Evolutionary conservation across 2,113 vertebrate species (phyloP).

Genomic region (Silurus glanis): DNA sequence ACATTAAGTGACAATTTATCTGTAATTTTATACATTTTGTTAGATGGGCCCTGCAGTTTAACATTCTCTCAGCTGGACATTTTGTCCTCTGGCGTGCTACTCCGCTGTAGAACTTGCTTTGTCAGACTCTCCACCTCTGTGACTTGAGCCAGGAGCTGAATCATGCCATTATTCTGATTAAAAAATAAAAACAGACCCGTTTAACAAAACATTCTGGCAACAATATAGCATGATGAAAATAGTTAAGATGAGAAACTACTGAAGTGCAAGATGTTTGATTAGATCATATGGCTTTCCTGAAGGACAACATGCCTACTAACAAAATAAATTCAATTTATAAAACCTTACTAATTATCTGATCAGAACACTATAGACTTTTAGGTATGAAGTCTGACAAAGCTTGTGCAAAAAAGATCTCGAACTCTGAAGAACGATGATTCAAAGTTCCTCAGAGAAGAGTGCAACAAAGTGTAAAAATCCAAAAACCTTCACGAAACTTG

Average conservation of each 20-base stretch:
- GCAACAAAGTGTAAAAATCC: neutral
- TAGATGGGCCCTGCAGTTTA: neutral
- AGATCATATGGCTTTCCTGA: neutral
- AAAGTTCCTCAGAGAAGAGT: neutral
- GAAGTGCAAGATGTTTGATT: neutral
- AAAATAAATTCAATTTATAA: no score
- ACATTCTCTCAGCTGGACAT: constrained; percentile 26
- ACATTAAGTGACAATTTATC: neutral
- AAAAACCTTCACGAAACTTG: neutral
- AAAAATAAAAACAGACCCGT: constrained; percentile 6
- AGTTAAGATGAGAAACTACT: neutral
- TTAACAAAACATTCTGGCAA: neutral
- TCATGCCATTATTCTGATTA: constrained; percentile 73
- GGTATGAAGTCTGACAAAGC: neutral
- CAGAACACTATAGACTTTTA: neutral
- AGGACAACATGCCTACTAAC: neutral
- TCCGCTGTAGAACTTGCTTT: constrained; percentile 78
- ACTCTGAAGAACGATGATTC: neutral
- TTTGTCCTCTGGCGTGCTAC: constrained; percentile 59
- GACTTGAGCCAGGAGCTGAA: constrained; percentile 71
- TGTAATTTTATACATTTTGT: neutral
- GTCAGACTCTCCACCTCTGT: constrained; percentile 75
- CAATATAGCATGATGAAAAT: neutral
- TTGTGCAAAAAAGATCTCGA: neutral
- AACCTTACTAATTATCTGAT: neutral